Base-by-base conservation (phyloP, 2,797 vertebrate species). In the Dermochelys coriacea region DNA sequence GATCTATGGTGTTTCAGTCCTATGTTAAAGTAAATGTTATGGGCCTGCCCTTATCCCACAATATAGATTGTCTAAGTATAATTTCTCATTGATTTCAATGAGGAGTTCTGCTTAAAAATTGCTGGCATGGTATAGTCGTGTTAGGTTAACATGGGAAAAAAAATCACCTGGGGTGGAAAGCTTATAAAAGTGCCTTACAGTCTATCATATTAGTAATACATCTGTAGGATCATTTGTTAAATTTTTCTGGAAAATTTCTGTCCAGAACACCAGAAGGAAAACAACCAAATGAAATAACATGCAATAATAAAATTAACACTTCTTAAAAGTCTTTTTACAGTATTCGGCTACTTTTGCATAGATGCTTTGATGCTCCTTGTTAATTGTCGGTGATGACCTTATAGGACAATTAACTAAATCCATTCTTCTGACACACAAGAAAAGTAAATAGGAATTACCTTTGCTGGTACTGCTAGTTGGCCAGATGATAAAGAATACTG, bases 361-460 rank as follows among this genome's bases (percentile, higher is more conserved):
- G 11, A 23, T 79, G 37, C 34, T 86, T 90, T 49, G 29, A 21
- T 89, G 41, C 23, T 61, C 16, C 19, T 59, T 51, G 14, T 50
- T 71, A 71, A 5, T 74, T 90, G 57, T 0, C 1, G 85, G n/a
- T 0, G 1, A 47, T 88, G 88, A 87, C 6, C 34, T 89, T 75
- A 90, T 90, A 27, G 51, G 91, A 50, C 47, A 79, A 27, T 83
- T 88, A 82, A 93, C 86, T 37, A 92, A 88, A 74, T 84, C 34
- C 12, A 10, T 37, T 91, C n/a, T 90, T 95, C 79, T 81, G 75
- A 71, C 37, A 25, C 34, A 64, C 4, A 64, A 64, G 18, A 71
- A 71, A 41, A 25, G 37, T 71, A 41, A 41, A 41, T 71, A 71
- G 68, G 19, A 41, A 71, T 37, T 41, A 41, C 19, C 19, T 71